A percentile compares a stretch with the other conserved stretches of the same genome.
phyloP scores from a whole-genome alignment of 2,113 vertebrate genomes.

The Cricetomys ansorgei region DNA sequence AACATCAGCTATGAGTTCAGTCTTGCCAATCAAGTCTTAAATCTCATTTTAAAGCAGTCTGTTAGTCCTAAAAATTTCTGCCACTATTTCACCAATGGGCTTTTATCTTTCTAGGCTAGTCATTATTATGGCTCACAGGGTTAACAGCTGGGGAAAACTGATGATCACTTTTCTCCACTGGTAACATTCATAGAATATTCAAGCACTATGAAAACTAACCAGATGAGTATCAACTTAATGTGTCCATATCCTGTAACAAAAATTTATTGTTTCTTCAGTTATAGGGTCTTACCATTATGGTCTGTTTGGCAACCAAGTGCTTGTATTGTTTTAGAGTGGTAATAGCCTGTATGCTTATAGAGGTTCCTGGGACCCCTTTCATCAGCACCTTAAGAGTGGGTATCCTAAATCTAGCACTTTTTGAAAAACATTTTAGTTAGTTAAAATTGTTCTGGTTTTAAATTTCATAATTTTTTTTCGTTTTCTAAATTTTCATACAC shows the following conservation, averaged over 20 bases:
- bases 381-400: not conserved
- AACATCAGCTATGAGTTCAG: not conserved
- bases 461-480: not conserved
- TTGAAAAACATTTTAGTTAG: not conserved
- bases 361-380: not conserved
- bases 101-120: not conserved
- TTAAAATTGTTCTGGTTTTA: not conserved
- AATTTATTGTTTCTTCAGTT: not conserved
- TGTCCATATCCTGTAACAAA: not conserved
- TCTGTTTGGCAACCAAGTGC: not conserved
- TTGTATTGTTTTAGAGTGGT: no score
- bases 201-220: not conserved
- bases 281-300: not conserved
- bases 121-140: not conserved
- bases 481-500: not conserved
- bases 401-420: not conserved
- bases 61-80: not conserved
- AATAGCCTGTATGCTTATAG: not conserved
- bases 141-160: not conserved
- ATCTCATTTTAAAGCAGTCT: not conserved
- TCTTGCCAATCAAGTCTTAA: not conserved
- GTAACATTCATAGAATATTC: not conserved
- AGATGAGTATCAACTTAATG: not conserved
- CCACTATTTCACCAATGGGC: not conserved
- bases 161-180: not conserved